phyloP scores from a whole-genome alignment of 2,888 invertebrate species.

The Calameuta idolon region DNA sequence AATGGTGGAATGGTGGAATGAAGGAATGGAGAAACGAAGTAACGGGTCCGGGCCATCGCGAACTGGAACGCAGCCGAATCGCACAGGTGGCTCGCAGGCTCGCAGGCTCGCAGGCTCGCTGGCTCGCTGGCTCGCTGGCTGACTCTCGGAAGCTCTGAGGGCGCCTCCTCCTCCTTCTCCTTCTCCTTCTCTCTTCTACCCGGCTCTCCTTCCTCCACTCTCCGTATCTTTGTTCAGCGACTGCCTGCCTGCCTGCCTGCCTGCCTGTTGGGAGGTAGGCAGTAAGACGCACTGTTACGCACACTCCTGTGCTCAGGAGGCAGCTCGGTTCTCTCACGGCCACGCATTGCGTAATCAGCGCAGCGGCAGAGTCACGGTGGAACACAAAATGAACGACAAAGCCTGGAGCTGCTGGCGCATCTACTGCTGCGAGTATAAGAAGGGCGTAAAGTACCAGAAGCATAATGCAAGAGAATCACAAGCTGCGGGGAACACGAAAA shows the following conservation, averaged over 20 bases:
- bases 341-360: slow-evolving; percentile 65
- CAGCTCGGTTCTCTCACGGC: slow-evolving; percentile 61
- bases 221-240: background rate
- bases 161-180: background rate
- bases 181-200: background rate
- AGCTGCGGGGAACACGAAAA: no score
- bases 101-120: slow-evolving; percentile 7
- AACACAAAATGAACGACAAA: slow-evolving; percentile 56
- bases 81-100: slow-evolving; percentile 38
- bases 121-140: slow-evolving; percentile 21
- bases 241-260: background rate
- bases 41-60: slow-evolving; percentile 10
- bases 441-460: no score
- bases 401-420: slow-evolving; percentile 50
- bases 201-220: background rate
- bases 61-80: slow-evolving; percentile 33
- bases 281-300: slow-evolving; percentile 5
- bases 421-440: slow-evolving; percentile 20
- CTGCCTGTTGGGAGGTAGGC: background rate
- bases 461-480: no score
- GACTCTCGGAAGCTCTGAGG: background rate
- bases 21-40: background rate
- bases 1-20: slow-evolving; percentile 10
- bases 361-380: slow-evolving; percentile 49
- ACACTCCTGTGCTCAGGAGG: slow-evolving; percentile 8